These are phyloP conservation scores for Theodoxus fluviatilis DNA, from an alignment of 2,888 invertebrate species.

Conservation along the genomic window DNA sequence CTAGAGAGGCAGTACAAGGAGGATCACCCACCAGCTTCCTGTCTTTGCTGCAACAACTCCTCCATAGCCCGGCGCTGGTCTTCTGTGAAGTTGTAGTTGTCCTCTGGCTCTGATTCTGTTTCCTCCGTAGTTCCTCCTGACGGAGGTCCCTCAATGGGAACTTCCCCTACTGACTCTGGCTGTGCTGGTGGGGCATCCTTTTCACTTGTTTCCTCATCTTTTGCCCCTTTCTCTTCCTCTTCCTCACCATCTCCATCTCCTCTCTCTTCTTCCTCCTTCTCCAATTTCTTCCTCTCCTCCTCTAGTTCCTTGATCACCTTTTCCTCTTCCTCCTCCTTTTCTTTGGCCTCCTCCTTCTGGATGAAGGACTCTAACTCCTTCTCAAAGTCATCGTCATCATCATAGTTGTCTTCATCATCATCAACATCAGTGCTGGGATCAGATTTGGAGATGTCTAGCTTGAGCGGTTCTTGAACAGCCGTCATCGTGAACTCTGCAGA, in stretches of 20 bases:
- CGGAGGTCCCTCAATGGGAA: conserved; percentile 3
- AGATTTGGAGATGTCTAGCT: too few relatives aligned
- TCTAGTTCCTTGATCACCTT: not conserved
- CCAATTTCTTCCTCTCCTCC: conserved; percentile 23
- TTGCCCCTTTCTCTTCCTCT: conserved; percentile 22
- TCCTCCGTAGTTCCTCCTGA: conserved; percentile 15
- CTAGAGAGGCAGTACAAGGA: too few relatives aligned
- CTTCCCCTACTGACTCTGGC: conserved; percentile 27
- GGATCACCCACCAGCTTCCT: conserved; percentile 35
- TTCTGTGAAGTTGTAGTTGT: conserved; percentile 52
- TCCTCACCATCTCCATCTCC: not conserved
- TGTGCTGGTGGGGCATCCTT: too few relatives aligned
- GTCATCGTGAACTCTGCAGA: too few relatives aligned
- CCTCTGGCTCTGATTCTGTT: conserved; percentile 43
- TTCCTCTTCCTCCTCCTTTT: conserved; percentile 17
- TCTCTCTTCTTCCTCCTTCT: conserved; percentile 17
- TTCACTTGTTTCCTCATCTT: too few relatives aligned
- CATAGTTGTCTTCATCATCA: too few relatives aligned
- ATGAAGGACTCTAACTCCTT: conserved; percentile 45
- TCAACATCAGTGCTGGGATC: too few relatives aligned
- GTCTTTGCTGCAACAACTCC: conserved; percentile 45
- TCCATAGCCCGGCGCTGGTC: conserved; percentile 56
- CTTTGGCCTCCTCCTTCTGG: conserved; percentile 27
- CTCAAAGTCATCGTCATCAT: conserved; percentile 50
- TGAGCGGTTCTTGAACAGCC: too few relatives aligned